A percentile compares a stretch with the other conserved stretches of the same genome.
Evolutionary conservation across 2,888 invertebrate genomes (phyloP).

Genomic region (Synanthedon andrenaeformis): DNA sequence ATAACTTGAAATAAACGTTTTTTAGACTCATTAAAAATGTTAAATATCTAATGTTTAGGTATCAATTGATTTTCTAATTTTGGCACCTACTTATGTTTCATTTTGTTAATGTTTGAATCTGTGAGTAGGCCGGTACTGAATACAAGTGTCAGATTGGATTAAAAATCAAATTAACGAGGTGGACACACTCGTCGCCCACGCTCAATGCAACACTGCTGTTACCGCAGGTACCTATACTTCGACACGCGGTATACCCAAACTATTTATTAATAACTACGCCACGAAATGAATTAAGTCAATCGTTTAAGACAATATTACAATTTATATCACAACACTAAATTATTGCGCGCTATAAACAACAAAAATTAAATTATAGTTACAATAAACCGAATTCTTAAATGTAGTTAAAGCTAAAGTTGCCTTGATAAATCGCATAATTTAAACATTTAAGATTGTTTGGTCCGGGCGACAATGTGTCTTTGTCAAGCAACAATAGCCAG

Average conservation of each 20-base stretch:
- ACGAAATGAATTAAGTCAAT: not conserved
- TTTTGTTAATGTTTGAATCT: not conserved
- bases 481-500: constrained; percentile 54
- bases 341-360: not conserved
- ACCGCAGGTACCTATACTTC: not conserved
- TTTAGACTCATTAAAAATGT: too few relatives aligned
- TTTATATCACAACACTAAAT: not conserved
- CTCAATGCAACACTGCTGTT: constrained; percentile 2
- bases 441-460: constrained; percentile 49
- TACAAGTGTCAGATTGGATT: constrained; percentile 24
- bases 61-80: too few relatives aligned
- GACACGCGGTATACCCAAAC: too few relatives aligned
- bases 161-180: constrained; percentile 27
- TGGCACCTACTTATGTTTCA: too few relatives aligned
- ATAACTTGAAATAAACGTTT: not conserved
- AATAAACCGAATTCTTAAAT: constrained; percentile 16
- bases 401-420: constrained; percentile 39
- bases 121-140: not conserved
- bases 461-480: constrained; percentile 48
- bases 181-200: constrained; percentile 19
- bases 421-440: constrained; percentile 53
- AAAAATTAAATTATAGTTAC: not conserved
- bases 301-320: not conserved
- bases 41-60: too few relatives aligned
- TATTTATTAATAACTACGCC: too few relatives aligned